Conservation (phyloP, 2,888 invertebrate genomes). For the Gisinianus flammeolus region DNA sequence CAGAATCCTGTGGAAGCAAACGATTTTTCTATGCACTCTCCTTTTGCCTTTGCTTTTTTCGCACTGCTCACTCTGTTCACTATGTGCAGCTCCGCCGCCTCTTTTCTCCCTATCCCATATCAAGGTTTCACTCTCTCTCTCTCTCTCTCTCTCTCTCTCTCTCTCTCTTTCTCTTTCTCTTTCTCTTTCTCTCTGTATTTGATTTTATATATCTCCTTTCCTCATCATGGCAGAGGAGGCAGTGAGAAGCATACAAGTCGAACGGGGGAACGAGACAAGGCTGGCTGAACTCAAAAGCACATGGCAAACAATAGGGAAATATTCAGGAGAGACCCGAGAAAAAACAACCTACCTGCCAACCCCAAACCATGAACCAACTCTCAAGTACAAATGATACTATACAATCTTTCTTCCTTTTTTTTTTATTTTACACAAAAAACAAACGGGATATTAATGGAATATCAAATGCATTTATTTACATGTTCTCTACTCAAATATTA, state of each 20-base stretch:
- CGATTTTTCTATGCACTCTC: neutral
- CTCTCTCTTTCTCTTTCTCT: neutral
- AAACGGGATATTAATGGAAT: no score
- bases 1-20: conserved; percentile 7
- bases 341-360: neutral
- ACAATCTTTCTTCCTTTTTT: neutral
- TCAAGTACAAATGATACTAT: neutral
- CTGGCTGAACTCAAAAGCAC: neutral
- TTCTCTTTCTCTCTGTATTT: neutral
- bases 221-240: neutral
- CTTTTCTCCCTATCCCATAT: no score
- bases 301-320: neutral
- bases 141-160: conserved; percentile 1
- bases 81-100: no score
- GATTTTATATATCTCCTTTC: no score
- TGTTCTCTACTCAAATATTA: no score
- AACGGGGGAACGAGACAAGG: neutral
- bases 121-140: no score
- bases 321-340: neutral
- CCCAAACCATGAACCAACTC: neutral
- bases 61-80: neutral
- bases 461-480: no score
- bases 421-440: no score
- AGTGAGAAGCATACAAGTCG: neutral
- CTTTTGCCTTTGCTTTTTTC: neutral